phyloP scores from a whole-genome alignment of 2,797 vertebrate species.

The Malacoraja senta region DNA sequence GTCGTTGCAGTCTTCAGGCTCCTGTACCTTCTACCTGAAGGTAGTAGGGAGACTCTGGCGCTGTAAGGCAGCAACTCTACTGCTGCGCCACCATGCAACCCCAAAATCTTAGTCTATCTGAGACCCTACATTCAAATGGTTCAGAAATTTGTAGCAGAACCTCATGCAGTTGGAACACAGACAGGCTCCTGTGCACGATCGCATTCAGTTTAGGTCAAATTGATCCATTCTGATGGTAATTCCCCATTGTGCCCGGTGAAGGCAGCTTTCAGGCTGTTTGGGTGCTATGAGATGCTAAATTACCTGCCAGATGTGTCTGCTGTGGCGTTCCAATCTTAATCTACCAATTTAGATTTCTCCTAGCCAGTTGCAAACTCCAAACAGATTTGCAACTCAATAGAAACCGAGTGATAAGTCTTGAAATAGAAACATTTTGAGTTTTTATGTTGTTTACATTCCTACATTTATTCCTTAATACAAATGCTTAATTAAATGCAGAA shows the following conservation, averaged over 20 bases:
- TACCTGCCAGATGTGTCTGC: background rate
- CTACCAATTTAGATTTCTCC: background rate
- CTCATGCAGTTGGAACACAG: background rate
- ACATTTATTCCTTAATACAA: background rate
- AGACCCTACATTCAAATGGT: background rate
- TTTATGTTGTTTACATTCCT: background rate
- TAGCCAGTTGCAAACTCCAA: background rate
- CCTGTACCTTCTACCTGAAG: too few relatives aligned
- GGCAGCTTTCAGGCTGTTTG: background rate
- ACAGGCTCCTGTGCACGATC: background rate
- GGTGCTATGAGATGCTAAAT: background rate
- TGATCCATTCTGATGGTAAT: background rate
- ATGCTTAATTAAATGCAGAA: background rate
- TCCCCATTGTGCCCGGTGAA: background rate
- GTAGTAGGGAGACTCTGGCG: too few relatives aligned
- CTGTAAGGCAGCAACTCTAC: too few relatives aligned
- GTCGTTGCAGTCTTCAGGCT: too few relatives aligned
- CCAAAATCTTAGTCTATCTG: too few relatives aligned
- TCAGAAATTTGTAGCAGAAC: background rate
- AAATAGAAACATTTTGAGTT: background rate
- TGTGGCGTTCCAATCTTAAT: background rate
- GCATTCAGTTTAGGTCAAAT: background rate
- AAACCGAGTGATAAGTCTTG: background rate
- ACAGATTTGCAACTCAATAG: background rate
- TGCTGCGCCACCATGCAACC: too few relatives aligned